These are phyloP conservation scores for Drosophila oshimai DNA, from an alignment of 1,140 invertebrate genomes.

Conservation along the genomic window DNA sequence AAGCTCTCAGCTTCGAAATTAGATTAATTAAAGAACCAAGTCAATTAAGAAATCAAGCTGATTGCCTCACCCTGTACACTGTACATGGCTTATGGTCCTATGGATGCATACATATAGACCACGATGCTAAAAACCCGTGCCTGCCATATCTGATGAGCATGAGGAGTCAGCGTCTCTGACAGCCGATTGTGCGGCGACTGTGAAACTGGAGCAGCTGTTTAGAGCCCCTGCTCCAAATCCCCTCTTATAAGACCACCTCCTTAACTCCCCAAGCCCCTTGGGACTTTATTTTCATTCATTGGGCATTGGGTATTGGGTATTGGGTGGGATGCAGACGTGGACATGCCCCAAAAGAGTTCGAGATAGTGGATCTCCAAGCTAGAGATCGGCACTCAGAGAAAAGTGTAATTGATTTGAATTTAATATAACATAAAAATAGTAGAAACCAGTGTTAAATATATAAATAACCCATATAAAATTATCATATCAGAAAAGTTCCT, in stretches of 20 bases:
- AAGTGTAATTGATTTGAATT: not conserved
- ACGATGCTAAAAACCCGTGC: constrained; percentile 34
- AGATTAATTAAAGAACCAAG: constrained; percentile 39
- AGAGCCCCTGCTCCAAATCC: constrained; percentile 27
- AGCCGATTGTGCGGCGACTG: constrained; percentile 60
- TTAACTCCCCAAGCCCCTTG: constrained; percentile 3
- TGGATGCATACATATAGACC: constrained; percentile 12
- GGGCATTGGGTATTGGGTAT: too few relatives aligned
- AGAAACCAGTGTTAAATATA: too few relatives aligned
- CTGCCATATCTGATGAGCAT: constrained; percentile 76
- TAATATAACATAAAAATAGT: not conserved
- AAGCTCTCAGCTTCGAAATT: constrained; percentile 5
- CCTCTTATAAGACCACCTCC: not conserved
- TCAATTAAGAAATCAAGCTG: constrained; percentile 36
- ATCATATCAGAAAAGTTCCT: too few relatives aligned
- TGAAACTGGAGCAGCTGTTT: constrained; percentile 69
- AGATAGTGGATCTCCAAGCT: constrained; percentile 43
- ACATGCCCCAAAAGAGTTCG: constrained; percentile 57
- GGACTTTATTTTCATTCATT: constrained; percentile 60
- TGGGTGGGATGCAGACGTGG: constrained; percentile 46
- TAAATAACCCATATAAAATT: too few relatives aligned
- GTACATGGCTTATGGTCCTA: constrained; percentile 35
- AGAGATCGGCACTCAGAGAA: constrained; percentile 38
- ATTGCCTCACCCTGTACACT: constrained; percentile 52
- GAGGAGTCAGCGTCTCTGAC: constrained; percentile 51